phyloP scores from a whole-genome alignment of 2,797 vertebrate genomes.

The Sebastes cheni region DNA sequence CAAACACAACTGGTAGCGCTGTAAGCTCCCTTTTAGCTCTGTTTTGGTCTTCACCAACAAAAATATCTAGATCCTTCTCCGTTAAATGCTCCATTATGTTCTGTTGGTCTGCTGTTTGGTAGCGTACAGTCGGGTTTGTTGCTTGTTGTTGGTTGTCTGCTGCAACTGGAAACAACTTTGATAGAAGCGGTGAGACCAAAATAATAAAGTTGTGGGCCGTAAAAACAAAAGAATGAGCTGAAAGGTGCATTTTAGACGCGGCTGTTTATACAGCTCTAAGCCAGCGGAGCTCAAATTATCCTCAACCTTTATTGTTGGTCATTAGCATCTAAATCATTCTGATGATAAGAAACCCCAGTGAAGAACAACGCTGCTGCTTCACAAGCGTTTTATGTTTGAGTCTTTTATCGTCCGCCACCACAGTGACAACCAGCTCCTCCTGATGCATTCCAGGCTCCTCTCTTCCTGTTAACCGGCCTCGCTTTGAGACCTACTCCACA shows the following conservation, averaged over 20 bases:
- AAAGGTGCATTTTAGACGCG: neutral
- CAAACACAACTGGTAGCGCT: no score
- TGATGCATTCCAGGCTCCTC: constrained; percentile 31
- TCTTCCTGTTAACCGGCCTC: constrained; percentile 20
- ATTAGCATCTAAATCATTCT: constrained; percentile 27
- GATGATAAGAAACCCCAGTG: constrained; percentile 1
- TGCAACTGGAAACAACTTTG: no score
- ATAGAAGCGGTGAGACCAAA: no score
- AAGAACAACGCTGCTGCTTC: constrained; percentile 14
- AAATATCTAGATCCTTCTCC: neutral
- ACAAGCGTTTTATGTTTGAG: constrained; percentile 36
- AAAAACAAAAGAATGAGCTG: neutral
- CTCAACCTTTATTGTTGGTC: constrained; percentile 4
- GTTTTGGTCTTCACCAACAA: no score
- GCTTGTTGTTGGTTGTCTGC: no score
- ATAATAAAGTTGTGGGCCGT: neutral
- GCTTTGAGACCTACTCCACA: constrained; percentile 3
- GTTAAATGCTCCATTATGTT: neutral
- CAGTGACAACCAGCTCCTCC: constrained; percentile 40
- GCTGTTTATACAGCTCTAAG: constrained; percentile 11
- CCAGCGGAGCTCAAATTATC: neutral
- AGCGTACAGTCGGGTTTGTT: neutral
- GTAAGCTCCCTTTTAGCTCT: no score
- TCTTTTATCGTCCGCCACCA: constrained; percentile 34
- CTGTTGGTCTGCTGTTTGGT: neutral